Conservation (phyloP, 2,113 vertebrate species). For the Morone saxatilis region DNA sequence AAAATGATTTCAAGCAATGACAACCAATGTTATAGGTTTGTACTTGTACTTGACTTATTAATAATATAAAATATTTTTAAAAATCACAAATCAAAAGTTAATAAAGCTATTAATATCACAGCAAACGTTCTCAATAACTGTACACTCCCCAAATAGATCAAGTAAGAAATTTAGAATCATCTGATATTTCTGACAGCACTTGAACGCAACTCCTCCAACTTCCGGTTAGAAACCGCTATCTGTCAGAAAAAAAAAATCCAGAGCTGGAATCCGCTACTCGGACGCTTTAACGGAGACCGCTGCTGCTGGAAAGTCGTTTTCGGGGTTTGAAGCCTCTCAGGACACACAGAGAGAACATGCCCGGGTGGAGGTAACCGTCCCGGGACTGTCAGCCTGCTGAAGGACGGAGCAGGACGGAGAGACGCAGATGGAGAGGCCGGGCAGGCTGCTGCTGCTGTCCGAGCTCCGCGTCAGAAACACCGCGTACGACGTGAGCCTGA, state of each 20-base stretch:
- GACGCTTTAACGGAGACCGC: accelerated
- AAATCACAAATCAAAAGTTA: background rate
- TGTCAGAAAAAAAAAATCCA: constrained; percentile 31
- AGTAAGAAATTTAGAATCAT: background rate
- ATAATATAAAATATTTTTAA: no score
- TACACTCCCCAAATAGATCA: no score
- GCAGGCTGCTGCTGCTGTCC: constrained; percentile 69
- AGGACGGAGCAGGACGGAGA: constrained; percentile 46
- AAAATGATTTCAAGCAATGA: background rate
- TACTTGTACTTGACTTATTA: no score
- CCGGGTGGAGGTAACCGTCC: constrained; percentile 48
- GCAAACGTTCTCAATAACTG: background rate
- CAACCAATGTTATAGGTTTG: no score
- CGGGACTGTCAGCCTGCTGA: constrained; percentile 51
- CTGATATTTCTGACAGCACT: background rate
- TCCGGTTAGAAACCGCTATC: constrained; percentile 75
- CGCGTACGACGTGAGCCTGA: constrained; percentile 73
- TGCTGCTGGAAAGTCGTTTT: accelerated
- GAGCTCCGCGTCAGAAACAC: constrained; percentile 73
- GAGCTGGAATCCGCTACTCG: constrained; percentile 41
- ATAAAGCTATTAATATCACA: background rate
- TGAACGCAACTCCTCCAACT: constrained; percentile 64
- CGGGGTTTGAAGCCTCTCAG: background rate
- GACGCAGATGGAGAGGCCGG: constrained; percentile 71
- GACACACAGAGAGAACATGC: constrained; percentile 45